phyloP scores from a whole-genome alignment of 64 coral and sea anemone genomes.

The Exaiptasia diaphana region DNA sequence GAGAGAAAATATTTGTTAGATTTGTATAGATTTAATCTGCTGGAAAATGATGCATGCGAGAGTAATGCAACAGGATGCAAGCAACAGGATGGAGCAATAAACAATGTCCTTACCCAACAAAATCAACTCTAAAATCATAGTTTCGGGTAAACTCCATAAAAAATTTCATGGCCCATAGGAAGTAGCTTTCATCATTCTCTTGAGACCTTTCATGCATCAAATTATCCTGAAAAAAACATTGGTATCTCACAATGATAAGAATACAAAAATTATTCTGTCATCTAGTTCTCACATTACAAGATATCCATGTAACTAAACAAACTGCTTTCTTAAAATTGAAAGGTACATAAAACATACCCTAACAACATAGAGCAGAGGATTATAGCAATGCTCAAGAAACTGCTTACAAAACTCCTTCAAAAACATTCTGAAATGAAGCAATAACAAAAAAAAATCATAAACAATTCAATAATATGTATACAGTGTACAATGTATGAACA shows the following conservation, averaged over 20 bases:
- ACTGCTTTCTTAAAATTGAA: not conserved
- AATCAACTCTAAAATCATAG: constrained; percentile 81
- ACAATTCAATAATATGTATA: too few species aligned
- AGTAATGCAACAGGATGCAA: too few species aligned
- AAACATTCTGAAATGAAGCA: constrained; percentile 64
- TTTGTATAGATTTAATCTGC: too few species aligned
- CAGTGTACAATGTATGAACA: too few species aligned
- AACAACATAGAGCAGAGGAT: constrained; percentile 71
- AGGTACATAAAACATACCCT: constrained; percentile 75
- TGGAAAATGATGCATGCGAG: too few species aligned
- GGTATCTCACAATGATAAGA: not conserved
- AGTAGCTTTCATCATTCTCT: constrained; percentile 97
- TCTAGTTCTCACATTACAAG: not conserved
- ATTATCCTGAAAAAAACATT: constrained; percentile 80
- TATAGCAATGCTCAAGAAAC: constrained; percentile 90
- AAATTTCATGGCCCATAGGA: constrained; percentile 98
- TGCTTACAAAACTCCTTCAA: constrained; percentile 83
- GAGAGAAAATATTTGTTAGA: not conserved
- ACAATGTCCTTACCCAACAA: constrained; percentile 63
- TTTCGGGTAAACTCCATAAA: constrained; percentile 99
- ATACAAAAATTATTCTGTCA: not conserved
- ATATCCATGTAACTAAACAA: not conserved
- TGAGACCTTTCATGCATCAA: constrained; percentile 83
- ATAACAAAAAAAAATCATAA: not conserved
- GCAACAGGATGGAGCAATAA: not conserved